Evolutionary conservation across 2,888 invertebrate species (phyloP).

Genomic region (Rosalia funebris): DNA sequence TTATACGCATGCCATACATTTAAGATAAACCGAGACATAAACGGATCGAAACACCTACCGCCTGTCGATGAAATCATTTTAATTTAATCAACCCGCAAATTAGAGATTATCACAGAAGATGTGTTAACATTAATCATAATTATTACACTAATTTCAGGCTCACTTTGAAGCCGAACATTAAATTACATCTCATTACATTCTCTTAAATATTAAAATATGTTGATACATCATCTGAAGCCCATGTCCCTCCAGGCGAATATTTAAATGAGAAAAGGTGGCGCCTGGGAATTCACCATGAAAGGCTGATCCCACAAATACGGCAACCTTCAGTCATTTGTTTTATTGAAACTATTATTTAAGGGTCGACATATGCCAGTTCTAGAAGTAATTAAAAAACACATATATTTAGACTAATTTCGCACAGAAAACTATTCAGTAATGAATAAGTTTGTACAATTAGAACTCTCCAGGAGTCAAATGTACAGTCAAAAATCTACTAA

Average conservation of each 20-base stretch:
- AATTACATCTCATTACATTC: conserved; percentile 55
- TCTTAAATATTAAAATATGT: conserved; percentile 58
- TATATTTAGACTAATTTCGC: too few species aligned
- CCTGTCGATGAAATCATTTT: conserved; percentile 34
- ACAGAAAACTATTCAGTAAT: too few species aligned
- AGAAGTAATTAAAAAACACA: too few species aligned
- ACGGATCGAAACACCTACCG: conserved; percentile 6
- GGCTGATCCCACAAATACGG: too few species aligned
- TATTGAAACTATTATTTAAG: too few species aligned
- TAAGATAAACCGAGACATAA: not conserved
- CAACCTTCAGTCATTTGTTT: too few species aligned
- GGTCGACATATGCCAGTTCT: too few species aligned
- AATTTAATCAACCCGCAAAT: conserved; percentile 50
- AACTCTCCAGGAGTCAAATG: too few species aligned
- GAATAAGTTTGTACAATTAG: too few species aligned
- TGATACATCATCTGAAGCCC: conserved; percentile 52
- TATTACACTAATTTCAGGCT: conserved; percentile 52
- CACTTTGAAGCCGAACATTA: conserved; percentile 50
- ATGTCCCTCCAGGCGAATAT: conserved; percentile 44
- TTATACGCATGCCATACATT: conserved; percentile 4
- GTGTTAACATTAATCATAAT: conserved; percentile 57
- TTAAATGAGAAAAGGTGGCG: conserved; percentile 45
- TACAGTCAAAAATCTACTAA: too few species aligned
- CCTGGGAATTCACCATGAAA: conserved; percentile 33
- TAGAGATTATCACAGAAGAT: conserved; percentile 50